Base-by-base conservation (phyloP, 2,797 vertebrate species). In the Phalanger gymnotis region DNA sequence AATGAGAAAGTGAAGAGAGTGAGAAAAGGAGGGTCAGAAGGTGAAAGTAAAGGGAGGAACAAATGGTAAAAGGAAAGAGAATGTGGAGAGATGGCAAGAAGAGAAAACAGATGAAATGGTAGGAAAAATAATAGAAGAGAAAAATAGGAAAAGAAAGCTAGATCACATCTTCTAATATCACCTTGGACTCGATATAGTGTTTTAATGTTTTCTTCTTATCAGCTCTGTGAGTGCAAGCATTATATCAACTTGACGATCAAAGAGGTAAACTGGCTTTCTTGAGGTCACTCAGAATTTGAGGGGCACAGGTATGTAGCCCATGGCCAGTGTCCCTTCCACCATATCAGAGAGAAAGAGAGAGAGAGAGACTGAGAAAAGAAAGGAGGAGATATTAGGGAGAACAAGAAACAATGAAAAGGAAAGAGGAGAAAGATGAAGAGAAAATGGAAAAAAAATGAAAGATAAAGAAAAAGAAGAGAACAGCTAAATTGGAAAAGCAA, bases 1-100 rank as follows among this genome's bases (percentile, higher is more conserved):
- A 94, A 73, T 40, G 34, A 73, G 61, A 73, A 73, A 73, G 5
- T n/a, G 25, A 92, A 16, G n/a, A n/a, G 90, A 96, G 25, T 90
- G 66, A 34, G 58, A 97, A n/a, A 61, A 13, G 81, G 22, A 53
- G 96, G 91, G 94, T 28, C 34, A n/a, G 93, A 90, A 25, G 96
- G 56, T 87, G 73, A 81, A 93, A 87, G 22, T 47, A 51, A 27
- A 47, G 40, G 25, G 16, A 10, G 7, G 9, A 87, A 51, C 22
- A 87, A 87, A 34, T 47, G 40, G 47, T 47, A 27, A 87, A 87
- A 51, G 73, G 9, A 87, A 47, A 87, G 73, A 27, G 10, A 87
- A 47, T 47, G 25, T 27, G 22, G 22, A 87, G 40, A 87, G 40
- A 51, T 81, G 40, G 73, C 22, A 87, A 47, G 34, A 19, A 73